Conservation (phyloP, 2,113 vertebrate species). For the Peromyscus maniculatus region DNA sequence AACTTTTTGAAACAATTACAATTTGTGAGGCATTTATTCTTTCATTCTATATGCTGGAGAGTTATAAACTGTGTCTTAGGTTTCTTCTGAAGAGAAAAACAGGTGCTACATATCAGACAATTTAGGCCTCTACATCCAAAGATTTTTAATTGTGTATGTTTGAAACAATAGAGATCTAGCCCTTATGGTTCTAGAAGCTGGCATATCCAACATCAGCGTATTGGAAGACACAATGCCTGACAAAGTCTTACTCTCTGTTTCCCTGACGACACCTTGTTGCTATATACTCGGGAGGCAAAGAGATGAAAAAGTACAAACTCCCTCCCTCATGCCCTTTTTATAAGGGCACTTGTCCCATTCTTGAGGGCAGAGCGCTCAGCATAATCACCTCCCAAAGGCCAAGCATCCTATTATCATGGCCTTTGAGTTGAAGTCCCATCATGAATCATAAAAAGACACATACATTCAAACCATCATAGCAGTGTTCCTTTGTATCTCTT, state of each 20-base stretch:
- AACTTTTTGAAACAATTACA: slow-evolving; percentile 8
- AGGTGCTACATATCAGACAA: neutral
- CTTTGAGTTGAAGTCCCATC: neutral
- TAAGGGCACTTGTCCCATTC: neutral
- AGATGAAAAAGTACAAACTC: neutral
- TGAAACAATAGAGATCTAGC: neutral
- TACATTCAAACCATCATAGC: neutral
- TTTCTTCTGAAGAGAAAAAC: neutral
- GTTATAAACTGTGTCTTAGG: neutral
- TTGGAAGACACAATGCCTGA: neutral
- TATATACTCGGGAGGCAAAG: neutral
- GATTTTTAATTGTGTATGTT: neutral
- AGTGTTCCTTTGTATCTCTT: neutral
- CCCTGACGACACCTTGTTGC: neutral
- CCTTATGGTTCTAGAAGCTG: neutral
- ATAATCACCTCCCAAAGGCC: neutral
- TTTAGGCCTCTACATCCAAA: neutral
- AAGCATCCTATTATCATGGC: neutral
- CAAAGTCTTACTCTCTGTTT: neutral
- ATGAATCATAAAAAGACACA: neutral
- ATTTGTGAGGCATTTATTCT: neutral
- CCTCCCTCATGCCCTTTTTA: neutral
- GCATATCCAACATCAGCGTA: too few species aligned
- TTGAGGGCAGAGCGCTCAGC: neutral
- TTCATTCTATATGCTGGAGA: neutral